Evolutionary conservation across 2,888 invertebrate genomes (phyloP), one percentile per base, ranked within the genome.

Genomic region (Eurois occulta): DNA sequence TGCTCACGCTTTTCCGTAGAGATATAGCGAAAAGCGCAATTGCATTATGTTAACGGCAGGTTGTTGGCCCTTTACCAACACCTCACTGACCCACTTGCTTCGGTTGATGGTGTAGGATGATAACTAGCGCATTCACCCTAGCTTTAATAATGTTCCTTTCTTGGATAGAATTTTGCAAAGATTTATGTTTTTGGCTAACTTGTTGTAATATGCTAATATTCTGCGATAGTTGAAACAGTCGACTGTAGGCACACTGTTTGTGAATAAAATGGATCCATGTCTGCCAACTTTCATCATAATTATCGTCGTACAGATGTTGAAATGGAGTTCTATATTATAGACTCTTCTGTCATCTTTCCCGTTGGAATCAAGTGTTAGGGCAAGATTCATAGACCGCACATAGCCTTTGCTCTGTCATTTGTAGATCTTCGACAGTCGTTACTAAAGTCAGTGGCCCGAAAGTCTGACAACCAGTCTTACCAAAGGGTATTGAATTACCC

Each of bases 1-100:
- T 86, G 84, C 84, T 76, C 79, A 76, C 64, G 86, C 64, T 86
- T 86, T 84, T 75, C 84, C 86, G 70, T 75, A 73, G 21, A 84
- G 84, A 84, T 84, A 83, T 83, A 58, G 79, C 68, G 73, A 69
- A 84, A 86, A 86, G 83, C 83, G 86, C 84, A 72, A 78, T 85
- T 75, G 69, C 77, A 74, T 75, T 74, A 86, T 73, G 70, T 78
- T 78, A 75, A 78, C 71, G 67, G 70, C 64, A 35, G 86, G 66
- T 83, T 78, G 75, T 78, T 84, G 86, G 83, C 86, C 84, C 72
- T 78, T n/a, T 75, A 77, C 79, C 79, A 85, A 86, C 80, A 79
- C 84, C 78, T 73, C 38, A 78, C 74, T 85, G 85, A 85, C 85
- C 87, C 87, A 86, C 74, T 86, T 83, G 69, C 74, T 67, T 64